Evolutionary conservation across 2,797 vertebrate species (phyloP), one percentile per base, ranked within the genome.

Genomic region (Acanthiza pusilla): DNA sequence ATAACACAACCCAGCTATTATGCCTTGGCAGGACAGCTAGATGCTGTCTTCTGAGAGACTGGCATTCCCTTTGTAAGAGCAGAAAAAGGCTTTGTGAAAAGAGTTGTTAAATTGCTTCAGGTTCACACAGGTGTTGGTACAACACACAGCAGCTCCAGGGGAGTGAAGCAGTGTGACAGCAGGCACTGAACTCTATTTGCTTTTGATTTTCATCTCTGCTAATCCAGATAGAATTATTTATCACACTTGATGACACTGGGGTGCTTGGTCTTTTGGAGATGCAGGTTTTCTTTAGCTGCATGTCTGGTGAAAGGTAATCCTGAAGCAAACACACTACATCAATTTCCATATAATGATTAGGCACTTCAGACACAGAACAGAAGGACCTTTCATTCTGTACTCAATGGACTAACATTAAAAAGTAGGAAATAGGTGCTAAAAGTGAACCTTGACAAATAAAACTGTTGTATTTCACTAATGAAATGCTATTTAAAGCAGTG

Each of bases 401-500:
- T 95, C 83, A 62, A 57, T 90, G 97, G 92, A 50, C 82, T 91
- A 68, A 42, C 73, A 71, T 94, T 93, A 86, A 94, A 81, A 92
- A 84, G 80, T 66, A 91, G 90, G 92, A 93, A 97, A 96, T 91
- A 80, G 84, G 93, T 95, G 84, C 94, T 76, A 66, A 95, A 96
- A 96, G 84, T 51, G 13, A 86, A 75, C 87, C 84, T 72, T 74
- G 91, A 94, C 91, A 95, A 95, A 94, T 95, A 95, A 96, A 97
- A 94, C 68, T 67, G 63, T 93, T 95, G 93, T 79, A 32, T 63
- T 86, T 83, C 96, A 67, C 96, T 96, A 95, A 94, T 93, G 96
- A 97, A 96, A 92, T 91, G 94, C 93, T 96, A 19, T 96, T 97
- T 96, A 90, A 91, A 97, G 88, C 32, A 9, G 86, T 92, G 92